Conservation (phyloP, 2,797 vertebrate species). For the Chanos chanos region DNA sequence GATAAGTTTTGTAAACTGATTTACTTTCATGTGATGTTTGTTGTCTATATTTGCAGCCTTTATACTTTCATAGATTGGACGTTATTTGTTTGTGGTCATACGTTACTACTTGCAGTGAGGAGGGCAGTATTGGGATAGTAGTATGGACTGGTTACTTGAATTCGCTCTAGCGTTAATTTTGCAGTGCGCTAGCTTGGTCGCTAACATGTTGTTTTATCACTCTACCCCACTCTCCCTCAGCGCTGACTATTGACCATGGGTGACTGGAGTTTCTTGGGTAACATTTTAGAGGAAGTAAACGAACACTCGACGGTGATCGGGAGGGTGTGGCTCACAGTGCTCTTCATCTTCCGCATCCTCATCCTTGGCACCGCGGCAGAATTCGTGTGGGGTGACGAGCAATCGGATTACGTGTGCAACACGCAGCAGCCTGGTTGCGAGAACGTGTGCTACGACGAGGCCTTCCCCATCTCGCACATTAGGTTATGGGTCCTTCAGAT, state of each 20-base stretch:
- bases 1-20: too few relatives aligned
- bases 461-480: slow-evolving; percentile 86
- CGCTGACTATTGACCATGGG: slow-evolving; percentile 68
- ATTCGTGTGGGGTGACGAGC: slow-evolving; percentile 83
- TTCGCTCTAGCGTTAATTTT: neutral
- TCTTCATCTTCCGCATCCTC: slow-evolving; percentile 85
- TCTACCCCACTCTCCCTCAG: slow-evolving; percentile 18
- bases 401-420: slow-evolving; percentile 86
- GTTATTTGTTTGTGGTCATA: too few relatives aligned
- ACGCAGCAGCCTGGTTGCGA: slow-evolving; percentile 96
- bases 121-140: too few relatives aligned
- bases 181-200: neutral
- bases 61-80: too few relatives aligned
- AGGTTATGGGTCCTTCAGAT: slow-evolving; percentile 88
- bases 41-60: too few relatives aligned
- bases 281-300: slow-evolving; percentile 85
- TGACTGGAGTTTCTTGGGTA: slow-evolving; percentile 87
- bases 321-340: slow-evolving; percentile 82
- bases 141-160: too few relatives aligned
- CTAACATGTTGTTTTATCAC: neutral
- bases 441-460: slow-evolving; percentile 96
- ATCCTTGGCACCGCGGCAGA: slow-evolving; percentile 81
- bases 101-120: too few relatives aligned
- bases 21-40: too few relatives aligned
- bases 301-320: slow-evolving; percentile 85